Conservation (phyloP, 2,797 vertebrate genomes). For the Tachyglossus aculeatus region DNA sequence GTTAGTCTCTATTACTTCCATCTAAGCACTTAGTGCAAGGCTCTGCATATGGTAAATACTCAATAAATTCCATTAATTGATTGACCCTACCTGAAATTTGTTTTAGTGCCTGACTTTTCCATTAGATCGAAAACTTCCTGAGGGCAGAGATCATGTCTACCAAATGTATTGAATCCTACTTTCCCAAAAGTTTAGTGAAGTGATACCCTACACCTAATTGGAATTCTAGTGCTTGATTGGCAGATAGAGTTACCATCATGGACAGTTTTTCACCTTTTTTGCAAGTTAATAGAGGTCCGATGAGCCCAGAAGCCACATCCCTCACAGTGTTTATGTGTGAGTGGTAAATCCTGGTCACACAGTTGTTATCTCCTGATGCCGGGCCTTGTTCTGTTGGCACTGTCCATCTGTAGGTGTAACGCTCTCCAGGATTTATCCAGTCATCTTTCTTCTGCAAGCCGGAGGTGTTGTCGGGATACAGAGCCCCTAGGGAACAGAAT, state of each 20-base stretch:
- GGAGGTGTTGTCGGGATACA: constrained; percentile 82
- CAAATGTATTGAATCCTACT: too few species aligned
- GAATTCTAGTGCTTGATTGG: too few species aligned
- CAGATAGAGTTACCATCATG: too few species aligned
- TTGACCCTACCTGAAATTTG: too few species aligned
- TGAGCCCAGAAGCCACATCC: constrained; percentile 85
- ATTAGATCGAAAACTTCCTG: too few species aligned
- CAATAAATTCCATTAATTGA: too few species aligned
- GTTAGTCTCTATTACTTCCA: not conserved
- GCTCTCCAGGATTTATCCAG: constrained; percentile 73
- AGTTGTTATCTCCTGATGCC: constrained; percentile 74
- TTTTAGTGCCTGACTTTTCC: too few species aligned
- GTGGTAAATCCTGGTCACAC: constrained; percentile 85
- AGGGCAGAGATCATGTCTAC: too few species aligned
- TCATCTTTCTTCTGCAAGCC: constrained; percentile 77
- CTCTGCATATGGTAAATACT: too few species aligned
- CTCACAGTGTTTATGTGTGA: constrained; percentile 80
- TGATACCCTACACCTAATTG: too few species aligned
- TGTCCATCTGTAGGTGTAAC: constrained; percentile 79
- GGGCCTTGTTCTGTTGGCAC: constrained; percentile 78
- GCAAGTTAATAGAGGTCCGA: constrained; percentile 86
- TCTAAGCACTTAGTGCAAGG: not conserved
- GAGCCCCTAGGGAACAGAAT: constrained; percentile 75
- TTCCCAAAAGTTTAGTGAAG: too few species aligned
- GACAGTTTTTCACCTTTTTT: constrained; percentile 79